These are phyloP conservation scores for Platichthys stellatus DNA, from an alignment of 2,113 vertebrate species.

Conservation along the genomic window DNA sequence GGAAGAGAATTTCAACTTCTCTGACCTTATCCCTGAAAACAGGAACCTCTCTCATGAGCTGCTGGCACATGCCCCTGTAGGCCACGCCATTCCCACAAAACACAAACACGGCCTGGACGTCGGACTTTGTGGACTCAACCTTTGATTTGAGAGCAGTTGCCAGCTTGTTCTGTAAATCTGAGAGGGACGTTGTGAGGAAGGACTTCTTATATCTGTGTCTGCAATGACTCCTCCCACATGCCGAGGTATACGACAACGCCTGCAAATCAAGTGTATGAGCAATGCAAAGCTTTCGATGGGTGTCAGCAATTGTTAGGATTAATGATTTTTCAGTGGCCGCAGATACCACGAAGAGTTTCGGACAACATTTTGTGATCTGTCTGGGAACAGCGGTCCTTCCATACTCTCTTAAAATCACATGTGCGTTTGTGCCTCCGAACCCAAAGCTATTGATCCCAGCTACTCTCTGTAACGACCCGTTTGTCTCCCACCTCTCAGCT, in stretches of 20 bases:
- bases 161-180: slow-evolving; percentile 81
- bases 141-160: slow-evolving; percentile 47
- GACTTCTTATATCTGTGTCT: slow-evolving; percentile 85
- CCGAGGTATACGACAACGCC: slow-evolving; percentile 85
- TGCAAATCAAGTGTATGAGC: slow-evolving; percentile 70
- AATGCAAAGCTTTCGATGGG: slow-evolving; percentile 71
- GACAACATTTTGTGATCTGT: slow-evolving; percentile 49
- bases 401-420: slow-evolving; percentile 83
- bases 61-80: slow-evolving; percentile 82
- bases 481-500: slow-evolving; percentile 82
- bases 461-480: slow-evolving; percentile 70
- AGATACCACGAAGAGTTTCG: slow-evolving; percentile 83
- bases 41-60: slow-evolving; percentile 79
- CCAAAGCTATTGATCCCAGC: slow-evolving; percentile 91
- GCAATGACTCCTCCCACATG: slow-evolving; percentile 87
- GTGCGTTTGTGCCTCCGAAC: slow-evolving; percentile 90
- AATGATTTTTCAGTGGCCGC: slow-evolving; percentile 84
- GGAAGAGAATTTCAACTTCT: slow-evolving; percentile 81
- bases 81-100: slow-evolving; percentile 86
- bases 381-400: slow-evolving; percentile 51
- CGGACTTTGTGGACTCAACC: slow-evolving; percentile 41
- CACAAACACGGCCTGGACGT: slow-evolving; percentile 84
- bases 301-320: slow-evolving; percentile 75
- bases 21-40: slow-evolving; percentile 84
- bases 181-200: slow-evolving; percentile 80